phyloP scores from a whole-genome alignment of 53 echinoderm and acorn worm species.

The Hippasteria phrygiana region DNA sequence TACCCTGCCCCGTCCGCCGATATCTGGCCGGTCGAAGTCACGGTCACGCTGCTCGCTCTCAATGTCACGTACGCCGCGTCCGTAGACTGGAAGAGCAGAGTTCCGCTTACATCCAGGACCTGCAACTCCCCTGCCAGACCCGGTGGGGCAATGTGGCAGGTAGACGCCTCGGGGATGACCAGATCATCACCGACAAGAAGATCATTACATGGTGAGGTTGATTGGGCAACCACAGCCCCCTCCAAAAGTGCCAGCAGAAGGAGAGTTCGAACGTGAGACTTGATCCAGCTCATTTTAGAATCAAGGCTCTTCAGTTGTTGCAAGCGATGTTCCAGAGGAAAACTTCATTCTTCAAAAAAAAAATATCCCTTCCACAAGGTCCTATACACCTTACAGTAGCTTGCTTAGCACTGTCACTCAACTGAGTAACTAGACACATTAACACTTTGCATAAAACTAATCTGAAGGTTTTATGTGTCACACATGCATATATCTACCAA shows the following conservation, averaged over 20 bases:
- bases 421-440: too few species aligned
- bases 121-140: constrained; percentile 23
- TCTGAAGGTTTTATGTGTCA: background rate
- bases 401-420: too few species aligned
- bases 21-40: constrained; percentile 54
- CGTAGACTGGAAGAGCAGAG: constrained; percentile 52
- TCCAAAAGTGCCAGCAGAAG: background rate
- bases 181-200: constrained; percentile 26
- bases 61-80: constrained; percentile 33
- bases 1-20: constrained; percentile 59
- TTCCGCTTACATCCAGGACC: constrained; percentile 53
- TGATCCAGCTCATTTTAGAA: too few species aligned
- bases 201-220: constrained; percentile 17
- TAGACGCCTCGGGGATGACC: constrained; percentile 29
- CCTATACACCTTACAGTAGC: too few species aligned
- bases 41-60: constrained; percentile 36
- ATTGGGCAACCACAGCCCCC: background rate
- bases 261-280: background rate
- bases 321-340: too few species aligned
- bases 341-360: too few species aligned
- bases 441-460: too few species aligned
- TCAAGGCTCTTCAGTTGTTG: too few species aligned
- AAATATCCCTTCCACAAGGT: too few species aligned
- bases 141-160: constrained; percentile 50
- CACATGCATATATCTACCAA: background rate